These are phyloP conservation scores for Olivierus martensii DNA, from an alignment of 1,140 invertebrate species.

Conservation along the genomic window DNA sequence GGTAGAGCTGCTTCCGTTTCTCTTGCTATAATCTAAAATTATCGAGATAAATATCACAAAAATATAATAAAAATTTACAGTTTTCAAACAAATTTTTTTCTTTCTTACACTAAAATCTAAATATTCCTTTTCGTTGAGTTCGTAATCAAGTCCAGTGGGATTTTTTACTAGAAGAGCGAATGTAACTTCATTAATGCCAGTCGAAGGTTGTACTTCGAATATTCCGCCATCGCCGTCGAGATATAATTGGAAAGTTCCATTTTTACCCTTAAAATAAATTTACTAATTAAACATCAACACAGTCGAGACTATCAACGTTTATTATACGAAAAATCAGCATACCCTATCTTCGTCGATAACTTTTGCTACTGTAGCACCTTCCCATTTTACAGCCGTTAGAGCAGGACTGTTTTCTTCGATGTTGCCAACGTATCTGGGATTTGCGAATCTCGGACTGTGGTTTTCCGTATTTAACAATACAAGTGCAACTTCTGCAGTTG, in stretches of 20 bases:
- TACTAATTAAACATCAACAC: too few relatives aligned
- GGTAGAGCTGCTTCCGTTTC: constrained; percentile 38
- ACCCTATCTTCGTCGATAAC: constrained; percentile 14
- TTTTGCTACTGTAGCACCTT: constrained; percentile 3
- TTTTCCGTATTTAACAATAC: constrained; percentile 23
- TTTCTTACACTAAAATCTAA: constrained; percentile 42
- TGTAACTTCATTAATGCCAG: constrained; percentile 60
- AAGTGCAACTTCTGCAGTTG: constrained; percentile 21
- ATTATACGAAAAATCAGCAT: background rate
- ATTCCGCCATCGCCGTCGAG: constrained; percentile 67
- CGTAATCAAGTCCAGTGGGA: constrained; percentile 65
- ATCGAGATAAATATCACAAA: too few relatives aligned
- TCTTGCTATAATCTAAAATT: constrained; percentile 57
- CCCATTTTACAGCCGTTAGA: constrained; percentile 15
- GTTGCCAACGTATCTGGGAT: constrained; percentile 48
- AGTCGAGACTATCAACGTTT: too few relatives aligned
- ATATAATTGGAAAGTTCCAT: constrained; percentile 64
- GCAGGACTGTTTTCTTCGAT: constrained; percentile 69
- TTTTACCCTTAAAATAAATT: constrained; percentile 41
- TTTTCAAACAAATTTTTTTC: too few relatives aligned
- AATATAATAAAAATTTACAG: too few relatives aligned
- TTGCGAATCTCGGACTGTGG: constrained; percentile 22
- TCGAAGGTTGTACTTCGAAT: constrained; percentile 74
- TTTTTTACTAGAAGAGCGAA: constrained; percentile 73
- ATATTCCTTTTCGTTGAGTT: constrained; percentile 50